Percentiles rank a stretch among this genome's conserved stretches.
These are phyloP conservation scores for Habropoda laboriosa DNA, from an alignment of 1,140 invertebrate genomes.

Conservation along the genomic window DNA sequence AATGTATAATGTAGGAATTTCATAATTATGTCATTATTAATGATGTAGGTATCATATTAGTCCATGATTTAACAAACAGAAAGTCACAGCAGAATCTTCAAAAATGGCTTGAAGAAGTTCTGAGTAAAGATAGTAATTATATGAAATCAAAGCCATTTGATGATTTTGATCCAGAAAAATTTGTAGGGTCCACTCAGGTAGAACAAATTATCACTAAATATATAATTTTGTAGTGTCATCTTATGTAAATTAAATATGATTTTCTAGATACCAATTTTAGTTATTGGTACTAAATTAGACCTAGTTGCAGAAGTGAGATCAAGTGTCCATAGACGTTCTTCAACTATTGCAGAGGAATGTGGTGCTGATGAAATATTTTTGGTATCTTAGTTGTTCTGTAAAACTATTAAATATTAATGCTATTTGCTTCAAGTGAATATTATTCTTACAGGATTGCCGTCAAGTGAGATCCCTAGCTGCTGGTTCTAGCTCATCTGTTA, in stretches of 20 bases:
- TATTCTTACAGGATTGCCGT: constrained; percentile 85
- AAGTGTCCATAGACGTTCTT: constrained; percentile 85
- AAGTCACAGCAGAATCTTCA: constrained; percentile 97
- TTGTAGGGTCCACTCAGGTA: constrained; percentile 90
- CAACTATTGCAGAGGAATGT: constrained; percentile 94
- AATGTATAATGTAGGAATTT: not conserved
- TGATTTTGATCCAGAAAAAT: constrained; percentile 95
- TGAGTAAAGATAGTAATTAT: constrained; percentile 88
- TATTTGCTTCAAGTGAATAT: constrained; percentile 39
- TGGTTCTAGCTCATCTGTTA: constrained; percentile 95
- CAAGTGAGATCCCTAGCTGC: constrained; percentile 93
- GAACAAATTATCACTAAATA: constrained; percentile 19
- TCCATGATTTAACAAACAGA: constrained; percentile 97
- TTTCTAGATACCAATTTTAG: constrained; percentile 92
- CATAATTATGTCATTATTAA: constrained; percentile 48
- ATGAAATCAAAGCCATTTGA: constrained; percentile 80
- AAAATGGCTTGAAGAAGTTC: constrained; percentile 95
- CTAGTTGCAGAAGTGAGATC: constrained; percentile 88
- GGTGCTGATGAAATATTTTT: constrained; percentile 96
- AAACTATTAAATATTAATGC: not conserved
- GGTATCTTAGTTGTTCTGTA: constrained; percentile 73
- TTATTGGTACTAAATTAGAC: constrained; percentile 96
- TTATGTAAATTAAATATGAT: constrained; percentile 19
- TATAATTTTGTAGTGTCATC: not conserved
- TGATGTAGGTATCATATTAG: constrained; percentile 91